phyloP scores from a whole-genome alignment of 2,113 vertebrate genomes.

The Mobula birostris region DNA sequence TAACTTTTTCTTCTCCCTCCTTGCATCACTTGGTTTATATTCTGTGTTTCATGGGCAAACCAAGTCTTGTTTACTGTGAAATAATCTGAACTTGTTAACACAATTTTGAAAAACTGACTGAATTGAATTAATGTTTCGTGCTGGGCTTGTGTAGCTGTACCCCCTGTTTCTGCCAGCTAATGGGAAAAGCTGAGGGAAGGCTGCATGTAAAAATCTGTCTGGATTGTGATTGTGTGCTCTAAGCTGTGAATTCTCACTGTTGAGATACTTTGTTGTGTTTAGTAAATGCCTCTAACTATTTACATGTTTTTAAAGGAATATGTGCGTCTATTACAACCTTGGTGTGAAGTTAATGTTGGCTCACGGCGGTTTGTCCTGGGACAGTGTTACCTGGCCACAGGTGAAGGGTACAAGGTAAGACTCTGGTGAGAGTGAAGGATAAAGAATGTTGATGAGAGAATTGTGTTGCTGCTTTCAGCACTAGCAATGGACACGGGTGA shows the following conservation, averaged over 20 bases:
- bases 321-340: conserved; percentile 73
- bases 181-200: not conserved
- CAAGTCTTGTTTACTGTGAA: not conserved
- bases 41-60: not conserved
- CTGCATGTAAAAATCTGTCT: not conserved
- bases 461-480: not conserved
- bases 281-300: not conserved
- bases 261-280: not conserved
- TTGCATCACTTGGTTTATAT: not conserved
- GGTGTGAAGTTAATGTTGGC: conserved; percentile 89
- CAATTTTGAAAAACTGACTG: not conserved
- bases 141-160: not conserved
- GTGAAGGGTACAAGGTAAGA: conserved; percentile 86
- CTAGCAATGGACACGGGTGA: not conserved
- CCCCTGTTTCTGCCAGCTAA: not conserved
- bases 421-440: too few relatives aligned
- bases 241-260: conserved; percentile 38
- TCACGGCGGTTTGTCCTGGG: conserved; percentile 88
- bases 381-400: conserved; percentile 80
- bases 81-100: not conserved
- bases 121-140: not conserved
- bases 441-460: not conserved
- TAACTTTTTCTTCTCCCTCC: not conserved
- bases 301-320: conserved; percentile 67
- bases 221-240: not conserved